These are phyloP conservation scores for Callospermophilus lateralis DNA, from an alignment of 2,113 vertebrate genomes.

Conservation along the genomic window DNA sequence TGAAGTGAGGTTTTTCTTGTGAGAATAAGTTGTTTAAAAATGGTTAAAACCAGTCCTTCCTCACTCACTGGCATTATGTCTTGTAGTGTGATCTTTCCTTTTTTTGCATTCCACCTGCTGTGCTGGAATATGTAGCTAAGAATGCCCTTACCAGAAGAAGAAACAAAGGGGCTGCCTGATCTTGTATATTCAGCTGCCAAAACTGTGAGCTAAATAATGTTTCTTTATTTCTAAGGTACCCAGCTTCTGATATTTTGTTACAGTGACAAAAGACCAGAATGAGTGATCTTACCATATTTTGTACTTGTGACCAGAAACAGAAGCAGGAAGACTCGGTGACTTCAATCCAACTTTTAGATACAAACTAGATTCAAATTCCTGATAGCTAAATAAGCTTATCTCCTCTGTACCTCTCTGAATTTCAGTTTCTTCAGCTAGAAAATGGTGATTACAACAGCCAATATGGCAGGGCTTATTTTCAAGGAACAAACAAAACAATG, in stretches of 20 bases:
- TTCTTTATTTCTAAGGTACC: background rate
- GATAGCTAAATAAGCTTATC: background rate
- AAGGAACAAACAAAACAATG: background rate
- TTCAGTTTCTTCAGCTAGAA: conserved; percentile 10
- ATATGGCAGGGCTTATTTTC: background rate
- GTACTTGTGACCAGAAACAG: background rate
- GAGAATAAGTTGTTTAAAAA: background rate
- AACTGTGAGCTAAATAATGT: background rate
- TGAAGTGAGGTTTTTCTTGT: background rate
- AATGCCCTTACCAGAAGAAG: background rate
- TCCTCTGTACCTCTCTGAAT: background rate
- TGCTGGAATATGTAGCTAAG: background rate
- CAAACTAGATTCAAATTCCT: conserved; percentile 12
- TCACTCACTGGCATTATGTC: background rate
- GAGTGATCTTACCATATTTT: background rate
- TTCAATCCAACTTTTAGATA: background rate
- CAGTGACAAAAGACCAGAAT: background rate
- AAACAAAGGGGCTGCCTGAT: background rate
- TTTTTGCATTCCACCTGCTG: too few relatives aligned
- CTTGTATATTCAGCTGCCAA: background rate
- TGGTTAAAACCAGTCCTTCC: background rate
- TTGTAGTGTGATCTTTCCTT: background rate
- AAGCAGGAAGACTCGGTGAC: background rate
- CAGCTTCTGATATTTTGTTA: background rate
- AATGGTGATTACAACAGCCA: background rate